Evolutionary conservation across 30 jellyfish, hydroid and myxozoan species (phyloP).

Genomic region (Aurelia sp.): DNA sequence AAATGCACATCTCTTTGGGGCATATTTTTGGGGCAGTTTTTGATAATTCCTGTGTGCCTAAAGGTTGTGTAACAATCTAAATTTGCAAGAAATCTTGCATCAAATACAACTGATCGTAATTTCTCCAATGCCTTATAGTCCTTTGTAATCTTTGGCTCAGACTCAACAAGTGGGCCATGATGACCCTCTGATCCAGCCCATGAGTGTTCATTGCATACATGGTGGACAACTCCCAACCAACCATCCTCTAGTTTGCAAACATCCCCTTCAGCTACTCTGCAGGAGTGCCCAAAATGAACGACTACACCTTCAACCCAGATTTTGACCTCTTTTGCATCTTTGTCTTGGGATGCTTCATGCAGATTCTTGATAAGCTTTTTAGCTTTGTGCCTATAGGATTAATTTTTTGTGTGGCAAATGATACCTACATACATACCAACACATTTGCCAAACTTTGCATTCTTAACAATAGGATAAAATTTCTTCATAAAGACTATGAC

Average conservation of each 20-base stretch:
- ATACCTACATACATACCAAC: too few relatives aligned
- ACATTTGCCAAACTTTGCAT: too few relatives aligned
- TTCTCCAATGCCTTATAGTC: background rate
- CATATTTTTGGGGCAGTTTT: too few relatives aligned
- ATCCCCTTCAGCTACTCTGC: conserved; percentile 14
- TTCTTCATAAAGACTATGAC: too few relatives aligned
- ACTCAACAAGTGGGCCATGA: background rate
- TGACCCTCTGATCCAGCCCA: conserved; percentile 8
- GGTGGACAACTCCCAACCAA: conserved; percentile 32
- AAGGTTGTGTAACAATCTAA: background rate
- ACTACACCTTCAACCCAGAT: conserved; percentile 10
- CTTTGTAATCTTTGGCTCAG: conserved; percentile 19
- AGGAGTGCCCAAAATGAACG: conserved; percentile 17
- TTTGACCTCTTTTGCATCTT: conserved; percentile 22
- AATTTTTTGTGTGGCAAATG: too few relatives aligned
- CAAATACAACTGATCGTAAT: conserved; percentile 10
- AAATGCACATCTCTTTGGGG: too few relatives aligned
- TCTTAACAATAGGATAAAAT: too few relatives aligned
- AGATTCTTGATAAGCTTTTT: background rate
- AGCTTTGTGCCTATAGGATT: conserved; percentile 35
- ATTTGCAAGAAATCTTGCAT: background rate
- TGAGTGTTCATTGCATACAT: conserved; percentile 22
- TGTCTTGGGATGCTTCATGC: background rate
- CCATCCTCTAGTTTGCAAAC: background rate
- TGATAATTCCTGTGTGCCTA: too few relatives aligned